Base-by-base conservation (phyloP, 2,113 vertebrate species). In the Onychostruthus taczanowskii region DNA sequence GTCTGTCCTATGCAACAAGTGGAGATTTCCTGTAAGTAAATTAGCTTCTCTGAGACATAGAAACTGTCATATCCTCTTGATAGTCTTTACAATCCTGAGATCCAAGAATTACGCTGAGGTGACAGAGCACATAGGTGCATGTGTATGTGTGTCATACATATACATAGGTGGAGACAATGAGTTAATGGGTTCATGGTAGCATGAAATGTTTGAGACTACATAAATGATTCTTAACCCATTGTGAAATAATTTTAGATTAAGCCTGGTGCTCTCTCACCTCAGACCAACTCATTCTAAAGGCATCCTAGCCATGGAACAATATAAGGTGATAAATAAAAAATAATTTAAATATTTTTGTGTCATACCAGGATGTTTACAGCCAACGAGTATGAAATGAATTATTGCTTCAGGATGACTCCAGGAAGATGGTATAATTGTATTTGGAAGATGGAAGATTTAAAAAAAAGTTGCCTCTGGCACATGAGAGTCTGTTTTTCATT, bases 351-450 rank as follows among this genome's bases (percentile, higher is more conserved):
- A 52, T 63, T 89, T 93, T 79, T 84, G 50, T 86, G 46, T 86
- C 90, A 80, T 85, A 93, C 27, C 89, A 93, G 87, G 84, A 93
- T 95, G 92, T 94, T 96, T 93, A 96, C 87, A 93, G 18, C 50
- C 63, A 63, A 49, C 0, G 9, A 93, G 50, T 35, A 52, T 44
- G 72, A 93, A 85, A 90, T 94, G 72, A 95, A 44, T 95, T 90
- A 97, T 91, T 96, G 80, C 35, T 55, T 93, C 35, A 93, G 82
- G 47, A 74, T 95, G 72, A 78, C 68, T 86, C 72, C 82, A 78
- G 69, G 85, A 93, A 88, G 72, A 85, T 91, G 56, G 27, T 79
- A 53, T 73, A 59, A 92, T 84, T 90, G 27, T 80, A 69, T 64
- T 89, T 95, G 55, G 63, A 93, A 93, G 81, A 93, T 39, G 21